phyloP scores from a whole-genome alignment of 1,140 invertebrate genomes.

The Ladona fulva region DNA sequence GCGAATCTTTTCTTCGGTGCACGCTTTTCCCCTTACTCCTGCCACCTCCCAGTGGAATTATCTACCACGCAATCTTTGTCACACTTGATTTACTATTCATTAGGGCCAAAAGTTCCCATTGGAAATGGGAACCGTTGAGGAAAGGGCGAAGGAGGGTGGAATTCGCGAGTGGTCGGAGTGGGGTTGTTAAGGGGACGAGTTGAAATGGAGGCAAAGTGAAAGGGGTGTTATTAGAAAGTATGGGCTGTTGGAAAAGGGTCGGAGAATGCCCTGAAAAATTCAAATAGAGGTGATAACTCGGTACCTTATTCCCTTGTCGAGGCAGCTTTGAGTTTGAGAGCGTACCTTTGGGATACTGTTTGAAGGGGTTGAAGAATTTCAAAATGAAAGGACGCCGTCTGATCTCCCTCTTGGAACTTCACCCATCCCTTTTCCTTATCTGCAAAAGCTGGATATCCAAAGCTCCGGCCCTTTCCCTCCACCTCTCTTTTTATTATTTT shows the following conservation, averaged over 20 bases:
- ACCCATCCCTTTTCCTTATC: background rate
- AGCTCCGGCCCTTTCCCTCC: background rate
- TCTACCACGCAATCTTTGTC: background rate
- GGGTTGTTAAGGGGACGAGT: background rate
- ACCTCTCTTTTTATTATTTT: background rate
- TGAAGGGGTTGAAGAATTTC: conserved; percentile 9
- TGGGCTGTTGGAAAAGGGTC: background rate
- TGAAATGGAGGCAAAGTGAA: background rate
- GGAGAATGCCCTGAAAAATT: background rate
- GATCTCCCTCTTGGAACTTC: background rate
- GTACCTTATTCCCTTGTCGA: background rate
- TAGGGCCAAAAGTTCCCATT: background rate
- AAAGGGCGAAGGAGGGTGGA: no score
- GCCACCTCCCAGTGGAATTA: background rate
- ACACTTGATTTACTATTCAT: background rate
- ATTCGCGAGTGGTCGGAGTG: background rate
- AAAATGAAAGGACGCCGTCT: background rate
- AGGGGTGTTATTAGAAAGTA: conserved; percentile 1
- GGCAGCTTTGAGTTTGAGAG: background rate
- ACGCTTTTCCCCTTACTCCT: no score
- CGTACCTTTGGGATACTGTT: background rate
- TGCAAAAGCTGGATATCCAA: background rate
- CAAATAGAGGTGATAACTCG: conserved; percentile 5
- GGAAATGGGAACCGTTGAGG: no score
- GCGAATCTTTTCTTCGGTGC: no score